Conservation (phyloP, 2,113 vertebrate genomes). For the Petaurus breviceps region DNA sequence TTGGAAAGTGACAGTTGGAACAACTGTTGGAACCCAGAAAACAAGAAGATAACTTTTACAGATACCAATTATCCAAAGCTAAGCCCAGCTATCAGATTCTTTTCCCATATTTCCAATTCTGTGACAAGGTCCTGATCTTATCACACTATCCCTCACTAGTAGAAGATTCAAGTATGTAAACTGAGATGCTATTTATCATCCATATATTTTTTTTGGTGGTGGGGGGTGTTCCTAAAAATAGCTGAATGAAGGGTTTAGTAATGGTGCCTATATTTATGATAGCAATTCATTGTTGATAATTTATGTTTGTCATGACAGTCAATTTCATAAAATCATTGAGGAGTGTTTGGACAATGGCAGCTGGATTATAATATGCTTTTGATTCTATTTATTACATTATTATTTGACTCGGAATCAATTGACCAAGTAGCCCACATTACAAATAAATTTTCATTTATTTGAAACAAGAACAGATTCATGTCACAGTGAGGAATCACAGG, state of each 20-base stretch:
- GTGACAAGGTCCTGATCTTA: not conserved
- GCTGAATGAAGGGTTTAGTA: not conserved
- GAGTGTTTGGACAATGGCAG: not conserved
- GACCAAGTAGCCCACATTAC: not conserved
- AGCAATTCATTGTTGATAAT: not conserved
- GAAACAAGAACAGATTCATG: not conserved
- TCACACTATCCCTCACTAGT: not conserved
- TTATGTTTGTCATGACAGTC: not conserved
- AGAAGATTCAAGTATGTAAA: not conserved
- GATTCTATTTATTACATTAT: not conserved
- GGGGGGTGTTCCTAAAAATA: not conserved
- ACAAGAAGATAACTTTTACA: not conserved
- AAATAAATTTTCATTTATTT: not conserved
- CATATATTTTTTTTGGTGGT: not conserved
- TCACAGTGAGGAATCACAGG: not conserved
- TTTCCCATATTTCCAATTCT: not conserved
- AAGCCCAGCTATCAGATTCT: not conserved
- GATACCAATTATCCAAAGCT: not conserved
- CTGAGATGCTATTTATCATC: not conserved
- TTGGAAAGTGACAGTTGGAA: fast-evolving
- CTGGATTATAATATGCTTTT: not conserved
- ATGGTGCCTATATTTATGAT: not conserved
- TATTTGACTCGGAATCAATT: not conserved
- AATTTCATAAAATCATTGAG: not conserved
- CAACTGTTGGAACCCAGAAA: too few relatives aligned